Evolutionary conservation across 1,140 invertebrate genomes (phyloP), one percentile per base, ranked within the genome.

Genomic region (Gonatopus flavifemur): DNA sequence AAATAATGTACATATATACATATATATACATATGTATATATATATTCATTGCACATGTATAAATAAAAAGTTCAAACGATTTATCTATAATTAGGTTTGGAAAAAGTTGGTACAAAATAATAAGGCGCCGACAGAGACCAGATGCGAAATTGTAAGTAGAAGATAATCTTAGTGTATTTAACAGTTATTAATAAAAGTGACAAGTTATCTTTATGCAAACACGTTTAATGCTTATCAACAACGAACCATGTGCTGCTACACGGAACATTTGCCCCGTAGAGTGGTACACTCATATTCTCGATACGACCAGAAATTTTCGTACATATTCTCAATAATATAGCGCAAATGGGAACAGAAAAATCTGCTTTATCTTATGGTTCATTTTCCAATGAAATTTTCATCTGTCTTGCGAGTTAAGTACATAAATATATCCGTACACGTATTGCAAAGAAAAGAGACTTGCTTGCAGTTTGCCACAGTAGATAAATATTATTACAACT

Each of bases 401-500:
- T n/a, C n/a, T n/a, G n/a, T n/a, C n/a, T n/a, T n/a, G n/a, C n/a
- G n/a, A n/a, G n/a, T 31, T 38, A 16, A 3, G 25, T 28, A n/a
- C n/a, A 21, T 22, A 1, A 37, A 33, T 36, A 36, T 32, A 38
- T 30, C 16, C 22, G 18, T 35, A 33, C 7, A 30, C 40, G n/a
- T 18, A 15, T 37, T 48, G 15, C 10, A 44, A 33, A 13, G 37
- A 31, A 30, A 5, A 35, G 9, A 9, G 40, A 7, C 32, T 42
- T 46, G 31, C 42, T 31, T 50, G 41, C 33, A 42, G 51, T 49
- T 37, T 51, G 35, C 40, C 35, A 37, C 39, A 37, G 25, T 44
- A 59, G 55, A 67, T 64, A 67, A 67, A 66, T 66, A 62, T 67
- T 68, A 70, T 63, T 56, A 48, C 46, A 55, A 39, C 41, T 54